These are phyloP conservation scores for Alloscopus bannaensis DNA, from an alignment of 2,888 invertebrate genomes.

Conservation along the genomic window DNA sequence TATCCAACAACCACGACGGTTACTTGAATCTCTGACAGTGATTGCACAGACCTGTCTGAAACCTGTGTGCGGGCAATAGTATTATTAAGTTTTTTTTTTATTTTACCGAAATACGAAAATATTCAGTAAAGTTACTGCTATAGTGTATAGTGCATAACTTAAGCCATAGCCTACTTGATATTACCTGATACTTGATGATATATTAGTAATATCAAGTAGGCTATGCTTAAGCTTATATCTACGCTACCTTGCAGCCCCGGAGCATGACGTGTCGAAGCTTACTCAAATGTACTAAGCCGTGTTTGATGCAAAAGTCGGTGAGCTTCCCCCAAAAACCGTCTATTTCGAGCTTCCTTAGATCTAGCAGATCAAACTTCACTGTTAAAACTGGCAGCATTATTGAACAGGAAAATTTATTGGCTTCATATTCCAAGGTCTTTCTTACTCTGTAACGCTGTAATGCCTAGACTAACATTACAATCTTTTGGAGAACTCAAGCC, in stretches of 20 bases:
- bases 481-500: background rate
- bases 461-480: slow-evolving; percentile 27
- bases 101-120: no score
- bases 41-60: slow-evolving; percentile 26
- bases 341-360: slow-evolving; percentile 31
- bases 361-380: no score
- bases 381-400: no score
- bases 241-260: slow-evolving; percentile 49
- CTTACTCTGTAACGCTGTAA: slow-evolving; percentile 42
- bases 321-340: slow-evolving; percentile 52
- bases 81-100: no score
- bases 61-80: no score
- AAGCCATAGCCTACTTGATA: no score
- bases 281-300: slow-evolving; percentile 39
- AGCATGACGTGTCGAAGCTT: slow-evolving; percentile 39
- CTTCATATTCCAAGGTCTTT: background rate
- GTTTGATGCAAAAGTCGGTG: slow-evolving; percentile 38
- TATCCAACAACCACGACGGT: slow-evolving; percentile 40
- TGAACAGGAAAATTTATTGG: background rate
- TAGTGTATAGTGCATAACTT: no score
- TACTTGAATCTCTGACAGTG: slow-evolving; percentile 31
- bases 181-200: no score
- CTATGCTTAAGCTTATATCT: no score
- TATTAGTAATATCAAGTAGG: no score
- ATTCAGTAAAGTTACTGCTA: no score